These are phyloP conservation scores for Notarius lentiginosus DNA, from an alignment of 2,113 vertebrate species.

Conservation along the genomic window DNA sequence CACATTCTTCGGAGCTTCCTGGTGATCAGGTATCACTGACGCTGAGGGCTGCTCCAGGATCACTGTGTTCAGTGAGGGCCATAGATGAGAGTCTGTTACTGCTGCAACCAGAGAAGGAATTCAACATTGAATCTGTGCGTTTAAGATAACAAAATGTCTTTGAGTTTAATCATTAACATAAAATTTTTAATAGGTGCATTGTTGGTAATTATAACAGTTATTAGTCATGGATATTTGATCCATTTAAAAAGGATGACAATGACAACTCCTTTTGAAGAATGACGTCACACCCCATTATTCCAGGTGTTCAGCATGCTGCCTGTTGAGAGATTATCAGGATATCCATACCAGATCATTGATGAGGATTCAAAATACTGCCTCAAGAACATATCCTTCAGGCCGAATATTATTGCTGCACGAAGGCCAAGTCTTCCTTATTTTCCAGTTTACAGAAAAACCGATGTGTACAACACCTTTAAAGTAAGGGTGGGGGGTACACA, in stretches of 20 bases:
- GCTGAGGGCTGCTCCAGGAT: slow-evolving; percentile 76
- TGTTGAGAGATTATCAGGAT: slow-evolving; percentile 69
- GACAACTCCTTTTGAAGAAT: neutral
- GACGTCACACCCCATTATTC: neutral
- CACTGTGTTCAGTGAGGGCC: slow-evolving; percentile 79
- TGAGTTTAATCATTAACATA: neutral
- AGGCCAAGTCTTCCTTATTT: neutral
- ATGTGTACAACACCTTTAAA: slow-evolving; percentile 68
- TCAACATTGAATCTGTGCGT: slow-evolving; percentile 67
- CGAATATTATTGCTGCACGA: neutral
- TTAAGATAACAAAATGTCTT: neutral
- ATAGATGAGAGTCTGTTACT: slow-evolving; percentile 82
- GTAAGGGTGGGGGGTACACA: slow-evolving; percentile 46
- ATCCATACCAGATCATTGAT: slow-evolving; percentile 37
- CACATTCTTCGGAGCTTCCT: slow-evolving; percentile 67
- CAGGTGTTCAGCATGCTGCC: slow-evolving; percentile 76
- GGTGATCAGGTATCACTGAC: slow-evolving; percentile 68
- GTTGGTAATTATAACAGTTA: neutral
- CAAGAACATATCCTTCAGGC: slow-evolving; percentile 6
- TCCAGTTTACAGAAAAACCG: slow-evolving; percentile 10
- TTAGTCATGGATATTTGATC: neutral
- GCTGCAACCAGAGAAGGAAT: slow-evolving; percentile 64
- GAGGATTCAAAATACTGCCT: neutral
- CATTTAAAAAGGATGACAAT: neutral
- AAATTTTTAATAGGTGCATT: neutral